Evolutionary conservation across 2,888 invertebrate genomes (phyloP), one percentile per base, ranked within the genome.

Genomic region (Drosophila niveifrons): DNA sequence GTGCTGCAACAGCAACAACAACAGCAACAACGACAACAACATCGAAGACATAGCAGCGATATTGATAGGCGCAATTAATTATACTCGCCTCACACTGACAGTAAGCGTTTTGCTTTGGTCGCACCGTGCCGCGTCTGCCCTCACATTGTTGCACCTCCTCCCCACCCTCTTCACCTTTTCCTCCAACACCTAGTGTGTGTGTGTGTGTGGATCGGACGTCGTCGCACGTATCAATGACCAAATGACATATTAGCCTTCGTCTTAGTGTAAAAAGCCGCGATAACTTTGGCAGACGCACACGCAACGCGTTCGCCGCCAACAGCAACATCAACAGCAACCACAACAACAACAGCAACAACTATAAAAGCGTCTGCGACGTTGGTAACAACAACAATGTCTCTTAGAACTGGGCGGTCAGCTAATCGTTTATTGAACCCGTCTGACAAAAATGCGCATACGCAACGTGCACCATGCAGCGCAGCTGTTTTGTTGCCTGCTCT

Each of bases 231-330:
- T 86, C 86, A 86, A 88, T 90, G 89, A 87, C 90, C 90, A 89
- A 86, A 90, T 86, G 86, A 86, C 86, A 86, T 86, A 90, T 86
- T 86, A 90, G 90, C 86, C 83, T 88, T 83, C 87, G 84, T 79
- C 87, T 90, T 90, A 90, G 89, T 88, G 89, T 87, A 90, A 90
- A 88, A 89, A 88, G 88, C 80, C 70, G 75, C 87, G 85, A 86
- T 86, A 86, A 88, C 81, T 89, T 86, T 87, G 83, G 85, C 88
- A 89, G 87, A 64, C 86, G 77, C 72, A 73, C 67, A 82, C 81
- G 83, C 88, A 70, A 79, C 52, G 55, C 56, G 51, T 56, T 53
- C 61, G 50, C 62, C 48, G 48, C 64, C 62, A 50, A 48, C 51
- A 75, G 31, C 50, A 53, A 56, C 62, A 48, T 10, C 59, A 29